Percentiles rank a stretch among this genome's conserved stretches.
Evolutionary conservation across 2,113 vertebrate species (phyloP).

Genomic region (Sarotherodon lohbergeri): DNA sequence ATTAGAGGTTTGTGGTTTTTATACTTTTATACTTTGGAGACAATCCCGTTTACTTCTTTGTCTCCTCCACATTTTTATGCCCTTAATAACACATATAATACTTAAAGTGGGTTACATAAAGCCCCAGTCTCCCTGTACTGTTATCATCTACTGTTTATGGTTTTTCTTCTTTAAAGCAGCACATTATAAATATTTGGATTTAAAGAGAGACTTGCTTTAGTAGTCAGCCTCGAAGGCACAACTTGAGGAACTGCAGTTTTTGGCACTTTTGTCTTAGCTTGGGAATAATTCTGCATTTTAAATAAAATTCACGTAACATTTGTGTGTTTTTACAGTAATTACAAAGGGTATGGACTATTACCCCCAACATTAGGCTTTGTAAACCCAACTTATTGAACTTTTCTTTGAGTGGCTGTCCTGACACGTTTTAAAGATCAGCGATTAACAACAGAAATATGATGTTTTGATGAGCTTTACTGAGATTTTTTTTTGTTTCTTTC

Average conservation of each 20-base stretch:
- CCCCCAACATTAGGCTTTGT: accelerated
- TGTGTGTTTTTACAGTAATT: not conserved
- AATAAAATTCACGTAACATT: not conserved
- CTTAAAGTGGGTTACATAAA: not conserved
- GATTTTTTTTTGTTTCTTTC: not conserved
- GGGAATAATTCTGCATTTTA: not conserved
- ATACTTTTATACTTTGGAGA: not conserved
- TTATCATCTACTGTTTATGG: too few species aligned
- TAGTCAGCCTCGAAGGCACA: not conserved
- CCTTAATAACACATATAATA: not conserved
- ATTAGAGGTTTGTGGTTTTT: not conserved
- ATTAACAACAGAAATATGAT: not conserved
- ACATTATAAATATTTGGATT: too few species aligned
- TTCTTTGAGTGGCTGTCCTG: not conserved
- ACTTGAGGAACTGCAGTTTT: not conserved
- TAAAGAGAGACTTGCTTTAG: too few species aligned
- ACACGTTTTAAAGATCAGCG: not conserved
- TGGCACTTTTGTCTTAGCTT: not conserved
- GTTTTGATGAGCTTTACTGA: not conserved
- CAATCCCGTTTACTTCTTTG: not conserved
- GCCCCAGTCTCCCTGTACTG: too few species aligned
- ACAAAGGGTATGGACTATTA: not conserved
- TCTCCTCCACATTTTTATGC: not conserved
- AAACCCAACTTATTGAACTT: not conserved
- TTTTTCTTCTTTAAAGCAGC: too few species aligned